Base-by-base conservation (phyloP, 30 jellyfish, hydroid and myxozoan species). In the Hydra vulgaris region DNA sequence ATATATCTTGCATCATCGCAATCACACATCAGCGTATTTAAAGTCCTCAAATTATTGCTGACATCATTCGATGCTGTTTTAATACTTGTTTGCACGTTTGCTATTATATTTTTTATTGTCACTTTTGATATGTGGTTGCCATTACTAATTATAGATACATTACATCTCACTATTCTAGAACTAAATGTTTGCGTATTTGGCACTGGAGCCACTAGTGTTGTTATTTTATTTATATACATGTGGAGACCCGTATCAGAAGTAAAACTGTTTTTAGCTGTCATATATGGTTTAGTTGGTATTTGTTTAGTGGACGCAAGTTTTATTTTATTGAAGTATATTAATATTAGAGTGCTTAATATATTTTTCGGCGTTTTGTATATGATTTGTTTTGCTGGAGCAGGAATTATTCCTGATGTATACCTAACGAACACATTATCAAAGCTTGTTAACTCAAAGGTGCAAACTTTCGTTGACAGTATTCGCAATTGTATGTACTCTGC, bases 121-220 rank as follows among this genome's bases (percentile, higher is more conserved):
- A 56, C 71, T 15, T 56, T 56, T n/a, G 71, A 56, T n/a, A 56
- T 56, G 27, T 71, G 79, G 22, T 71, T 23, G 27, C 82, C 82
- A 26, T 19, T 74, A 18, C 17, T 26, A 22, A 78, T 74, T 22
- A 78, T 74, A 17, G 78, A 74, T 17, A n/a, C 18, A 18, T 21
- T 74, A 78, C 19, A 26, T 18, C 17, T 23, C 21, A 26, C 21
- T 15, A 17, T 74, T 18, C 18, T 22, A 19, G 82, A 74, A 20
- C 17, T 74, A 21, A 74, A 74, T 26, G 22, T 22, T 26, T 21
- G 23, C 23, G 78, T 74, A 22, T 74, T 74, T 26, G 82, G 82
- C 71, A n/a, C 71, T 15, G 71, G 71, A 56, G 71, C 71, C 17
- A 15, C n/a, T n/a, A 15, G 71, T 56, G 71, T n/a, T n/a, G n/a